Evolutionary conservation across 2,113 vertebrate genomes (phyloP).

Genomic region (Bubo bubo): DNA sequence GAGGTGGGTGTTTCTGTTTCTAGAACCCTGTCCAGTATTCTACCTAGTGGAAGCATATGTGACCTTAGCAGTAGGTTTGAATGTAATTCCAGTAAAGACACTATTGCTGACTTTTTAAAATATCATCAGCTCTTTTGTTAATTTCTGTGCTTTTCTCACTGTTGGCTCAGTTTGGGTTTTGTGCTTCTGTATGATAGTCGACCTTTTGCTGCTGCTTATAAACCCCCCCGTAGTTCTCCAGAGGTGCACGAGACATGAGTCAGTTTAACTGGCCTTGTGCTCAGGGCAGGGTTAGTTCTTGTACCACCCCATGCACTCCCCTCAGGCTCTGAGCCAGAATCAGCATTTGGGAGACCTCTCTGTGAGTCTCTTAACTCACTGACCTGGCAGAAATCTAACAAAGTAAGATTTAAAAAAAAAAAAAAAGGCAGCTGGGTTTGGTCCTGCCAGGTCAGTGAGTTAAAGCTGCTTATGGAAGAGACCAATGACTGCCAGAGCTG

Average conservation of each 20-base stretch:
- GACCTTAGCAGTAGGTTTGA: not conserved
- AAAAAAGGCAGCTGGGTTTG: not conserved
- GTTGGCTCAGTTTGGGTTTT: not conserved
- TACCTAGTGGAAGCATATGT: not conserved
- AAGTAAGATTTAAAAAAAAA: not conserved
- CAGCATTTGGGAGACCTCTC: not conserved
- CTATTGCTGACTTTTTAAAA: not conserved
- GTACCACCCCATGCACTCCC: not conserved
- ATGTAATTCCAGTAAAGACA: not conserved
- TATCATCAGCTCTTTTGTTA: not conserved
- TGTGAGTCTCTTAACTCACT: not conserved
- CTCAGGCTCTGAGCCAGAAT: not conserved
- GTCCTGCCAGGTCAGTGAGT: not conserved
- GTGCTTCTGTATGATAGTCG: not conserved
- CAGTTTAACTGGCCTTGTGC: fast-evolving
- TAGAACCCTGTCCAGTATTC: not conserved
- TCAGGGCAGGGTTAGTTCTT: not conserved
- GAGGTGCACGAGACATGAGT: not conserved
- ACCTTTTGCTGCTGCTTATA: not conserved
- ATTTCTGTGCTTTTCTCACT: not conserved
- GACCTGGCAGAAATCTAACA: not conserved
- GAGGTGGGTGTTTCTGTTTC: not conserved
- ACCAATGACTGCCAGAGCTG: not conserved
- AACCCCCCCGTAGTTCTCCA: not conserved
- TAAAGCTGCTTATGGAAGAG: not conserved